Evolutionary conservation across 2,888 invertebrate genomes (phyloP).

Genomic region (Pachliopta kotzebuea): DNA sequence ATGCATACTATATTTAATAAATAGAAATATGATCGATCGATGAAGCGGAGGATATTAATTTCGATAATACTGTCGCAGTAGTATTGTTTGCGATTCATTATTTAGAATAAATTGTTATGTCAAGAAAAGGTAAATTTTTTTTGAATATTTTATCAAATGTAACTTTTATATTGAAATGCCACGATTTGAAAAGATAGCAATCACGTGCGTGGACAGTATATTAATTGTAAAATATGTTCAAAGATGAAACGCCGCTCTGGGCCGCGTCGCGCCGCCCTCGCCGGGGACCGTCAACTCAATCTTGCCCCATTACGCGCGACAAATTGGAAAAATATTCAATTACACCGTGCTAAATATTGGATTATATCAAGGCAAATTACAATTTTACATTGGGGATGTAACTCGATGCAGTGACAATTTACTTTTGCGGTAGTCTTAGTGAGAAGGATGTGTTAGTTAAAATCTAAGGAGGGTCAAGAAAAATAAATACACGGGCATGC

Average conservation of each 20-base stretch:
- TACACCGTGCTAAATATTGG: constrained; percentile 78
- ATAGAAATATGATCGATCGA: too few species aligned
- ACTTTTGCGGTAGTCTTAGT: constrained; percentile 10
- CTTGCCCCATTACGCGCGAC: constrained; percentile 80
- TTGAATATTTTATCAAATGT: background rate
- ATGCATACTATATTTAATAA: too few species aligned
- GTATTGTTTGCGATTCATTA: too few species aligned
- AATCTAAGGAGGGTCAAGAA: background rate
- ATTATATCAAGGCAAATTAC: constrained; percentile 79
- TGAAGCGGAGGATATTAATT: too few species aligned
- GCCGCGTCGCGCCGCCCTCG: constrained; percentile 38
- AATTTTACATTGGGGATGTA: constrained; percentile 66
- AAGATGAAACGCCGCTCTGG: constrained; percentile 24
- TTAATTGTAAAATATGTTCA: constrained; percentile 30
- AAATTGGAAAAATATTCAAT: constrained; percentile 82
- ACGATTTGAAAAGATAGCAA: background rate
- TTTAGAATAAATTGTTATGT: too few species aligned
- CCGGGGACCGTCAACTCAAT: constrained; percentile 77
- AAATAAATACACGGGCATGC: too few species aligned
- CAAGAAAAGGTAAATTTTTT: too few species aligned
- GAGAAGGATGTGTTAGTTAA: background rate
- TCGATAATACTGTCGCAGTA: too few species aligned
- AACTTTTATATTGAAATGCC: background rate
- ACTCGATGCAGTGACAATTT: constrained; percentile 40
- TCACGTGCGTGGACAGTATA: constrained; percentile 23